These are phyloP conservation scores for Lethrus apterus DNA, from an alignment of 1,140 invertebrate genomes.

Conservation along the genomic window DNA sequence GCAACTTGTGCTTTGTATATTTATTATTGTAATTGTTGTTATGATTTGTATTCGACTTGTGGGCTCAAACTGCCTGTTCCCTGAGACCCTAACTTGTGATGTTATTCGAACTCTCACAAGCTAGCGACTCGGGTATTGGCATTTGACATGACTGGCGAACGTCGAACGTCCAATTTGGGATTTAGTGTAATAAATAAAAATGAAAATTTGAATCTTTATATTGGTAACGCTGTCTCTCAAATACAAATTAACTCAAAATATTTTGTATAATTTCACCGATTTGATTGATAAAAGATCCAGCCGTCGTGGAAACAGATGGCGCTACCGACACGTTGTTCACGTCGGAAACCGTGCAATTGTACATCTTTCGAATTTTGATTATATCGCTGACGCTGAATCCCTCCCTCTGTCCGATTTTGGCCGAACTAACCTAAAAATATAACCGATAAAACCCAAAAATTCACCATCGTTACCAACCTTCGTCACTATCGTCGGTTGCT, in stretches of 20 bases:
- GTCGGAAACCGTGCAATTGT: constrained; percentile 56
- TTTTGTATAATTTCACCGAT: no score
- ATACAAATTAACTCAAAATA: no score
- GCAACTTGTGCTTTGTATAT: neutral
- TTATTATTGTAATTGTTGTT: constrained; percentile 16
- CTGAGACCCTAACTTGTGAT: constrained; percentile 72
- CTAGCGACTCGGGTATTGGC: constrained; percentile 65
- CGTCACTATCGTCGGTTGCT: constrained; percentile 58
- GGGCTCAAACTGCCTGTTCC: constrained; percentile 52
- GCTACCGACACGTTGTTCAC: no score
- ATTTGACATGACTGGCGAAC: no score
- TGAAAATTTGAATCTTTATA: no score
- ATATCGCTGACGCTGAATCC: constrained; percentile 64
- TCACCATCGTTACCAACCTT: constrained; percentile 40
- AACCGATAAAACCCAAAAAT: neutral
- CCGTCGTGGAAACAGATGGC: no score
- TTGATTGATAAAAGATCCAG: no score
- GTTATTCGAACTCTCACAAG: constrained; percentile 59
- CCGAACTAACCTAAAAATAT: constrained; percentile 12
- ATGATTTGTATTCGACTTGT: constrained; percentile 36
- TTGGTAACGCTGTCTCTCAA: no score
- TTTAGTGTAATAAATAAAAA: no score
- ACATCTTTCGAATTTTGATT: constrained; percentile 68
- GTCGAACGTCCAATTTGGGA: no score
- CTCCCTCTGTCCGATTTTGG: constrained; percentile 57